Evolutionary conservation across 2,888 invertebrate genomes (phyloP), one percentile per base, ranked within the genome.

Genomic region (Leucophenga montana): DNA sequence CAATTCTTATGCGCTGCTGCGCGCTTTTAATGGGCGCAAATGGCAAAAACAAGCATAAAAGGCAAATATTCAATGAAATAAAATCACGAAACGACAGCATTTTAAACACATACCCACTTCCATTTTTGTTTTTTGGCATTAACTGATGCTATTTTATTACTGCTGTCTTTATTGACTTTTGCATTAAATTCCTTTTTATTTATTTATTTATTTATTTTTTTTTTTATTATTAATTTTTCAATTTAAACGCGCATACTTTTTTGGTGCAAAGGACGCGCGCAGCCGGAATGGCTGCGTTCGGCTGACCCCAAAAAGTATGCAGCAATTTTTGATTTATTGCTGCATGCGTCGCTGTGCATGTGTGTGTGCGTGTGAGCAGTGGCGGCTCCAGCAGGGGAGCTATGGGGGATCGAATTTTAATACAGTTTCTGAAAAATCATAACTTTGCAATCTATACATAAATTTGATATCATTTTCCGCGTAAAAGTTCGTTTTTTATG

Each of bases 131-230:
- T 20, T 50, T 18, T 39, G 9, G 13, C n/a, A 14, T 39, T 61
- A n/a, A 22, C 27, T 11, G 46, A 22, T 44, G 22, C 39, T 18
- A 56, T 66, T 66, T 66, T 56, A 56, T 56, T 64, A 27, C 48
- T 22, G 27, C 27, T 64, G 44, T 27, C 27, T 50, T 50, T 50
- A 18, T 50, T 50, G 50, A 18, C n/a, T 50, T 50, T 77, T 59
- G 70, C 50, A 16, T 50, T 50, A n/a, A 50, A n/a, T 18, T 16
- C 4, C 54, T 69, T 80, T 79, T 83, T 81, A 82, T 81, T 81
- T 73, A 77, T 74, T 75, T 78, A 74, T 73, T 83, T 84, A 82
- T 80, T 84, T 80, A 80, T 78, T 79, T 73, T 75, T 75, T 73
- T 73, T n/a, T 39, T 44, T 57, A 44, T 48, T 67, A 44, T 61